These are phyloP conservation scores for Fragum fragum DNA, from an alignment of 2,888 invertebrate genomes.

Conservation along the genomic window DNA sequence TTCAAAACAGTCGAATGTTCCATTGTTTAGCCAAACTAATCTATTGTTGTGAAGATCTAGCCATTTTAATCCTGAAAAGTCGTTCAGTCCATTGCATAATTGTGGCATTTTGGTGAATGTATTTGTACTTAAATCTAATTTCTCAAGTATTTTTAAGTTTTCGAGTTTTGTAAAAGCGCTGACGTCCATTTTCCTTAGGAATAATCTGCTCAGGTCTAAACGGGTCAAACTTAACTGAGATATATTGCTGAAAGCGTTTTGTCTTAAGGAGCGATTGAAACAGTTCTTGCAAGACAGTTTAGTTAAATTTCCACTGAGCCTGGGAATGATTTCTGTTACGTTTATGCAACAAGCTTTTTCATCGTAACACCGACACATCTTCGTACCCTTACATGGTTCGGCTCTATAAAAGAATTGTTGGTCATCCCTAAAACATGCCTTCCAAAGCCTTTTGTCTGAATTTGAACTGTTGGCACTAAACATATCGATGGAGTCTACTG, in stretches of 20 bases:
- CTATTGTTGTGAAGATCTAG: constrained; percentile 10
- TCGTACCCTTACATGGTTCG: background rate
- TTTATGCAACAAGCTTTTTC: constrained; percentile 5
- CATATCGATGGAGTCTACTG: no score
- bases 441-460: background rate
- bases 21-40: background rate
- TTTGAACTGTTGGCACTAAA: no score
- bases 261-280: background rate
- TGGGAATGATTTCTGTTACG: background rate
- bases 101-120: background rate
- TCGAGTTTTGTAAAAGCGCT: background rate
- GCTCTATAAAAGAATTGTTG: background rate
- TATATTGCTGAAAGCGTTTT: background rate
- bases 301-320: background rate
- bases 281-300: background rate
- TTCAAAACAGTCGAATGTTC: constrained; percentile 5
- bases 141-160: background rate
- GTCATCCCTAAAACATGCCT: background rate
- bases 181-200: background rate
- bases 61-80: background rate
- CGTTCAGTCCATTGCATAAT: background rate
- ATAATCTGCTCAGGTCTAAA: background rate
- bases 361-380: background rate
- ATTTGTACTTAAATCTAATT: background rate
- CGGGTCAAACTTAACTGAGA: background rate